Percentiles rank a stretch among this genome's conserved stretches.
Evolutionary conservation across 1,140 invertebrate genomes (phyloP).

Genomic region (Drosophila littoralis): DNA sequence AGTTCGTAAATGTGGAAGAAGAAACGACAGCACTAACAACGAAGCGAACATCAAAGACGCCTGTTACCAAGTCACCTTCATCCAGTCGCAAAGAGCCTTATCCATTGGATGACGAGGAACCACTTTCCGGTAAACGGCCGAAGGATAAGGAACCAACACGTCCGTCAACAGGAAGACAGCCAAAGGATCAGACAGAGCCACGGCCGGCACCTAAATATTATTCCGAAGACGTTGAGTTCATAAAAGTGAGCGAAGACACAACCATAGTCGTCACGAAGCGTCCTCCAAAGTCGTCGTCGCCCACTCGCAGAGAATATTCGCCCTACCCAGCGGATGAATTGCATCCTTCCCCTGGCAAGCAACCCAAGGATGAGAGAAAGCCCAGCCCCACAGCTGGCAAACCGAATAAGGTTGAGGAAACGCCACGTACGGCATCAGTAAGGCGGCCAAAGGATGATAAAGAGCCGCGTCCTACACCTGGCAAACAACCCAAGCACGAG

Average conservation of each 20-base stretch:
- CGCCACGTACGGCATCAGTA: neutral
- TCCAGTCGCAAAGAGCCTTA: slow-evolving; percentile 27
- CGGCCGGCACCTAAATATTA: neutral
- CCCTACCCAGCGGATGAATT: neutral
- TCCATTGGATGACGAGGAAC: slow-evolving; percentile 4
- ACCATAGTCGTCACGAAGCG: slow-evolving; percentile 55
- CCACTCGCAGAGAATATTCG: slow-evolving; percentile 6
- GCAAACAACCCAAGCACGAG: neutral
- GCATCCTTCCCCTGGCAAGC: neutral
- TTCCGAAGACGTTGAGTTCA: slow-evolving; percentile 15
- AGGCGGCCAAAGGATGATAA: neutral
- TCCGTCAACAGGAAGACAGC: neutral
- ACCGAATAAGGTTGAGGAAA: neutral
- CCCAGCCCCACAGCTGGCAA: neutral
- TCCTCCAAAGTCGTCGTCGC: slow-evolving; percentile 50
- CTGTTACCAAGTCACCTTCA: slow-evolving; percentile 30
- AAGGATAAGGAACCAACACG: neutral
- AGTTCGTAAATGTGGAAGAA: slow-evolving; percentile 6
- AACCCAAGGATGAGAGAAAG: neutral
- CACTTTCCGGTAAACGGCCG: neutral
- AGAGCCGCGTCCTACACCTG: neutral
- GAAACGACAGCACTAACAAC: slow-evolving; percentile 6
- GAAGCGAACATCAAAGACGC: neutral
- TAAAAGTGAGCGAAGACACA: slow-evolving; percentile 50
- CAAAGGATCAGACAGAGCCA: neutral